phyloP scores from a whole-genome alignment of 2,888 invertebrate genomes.

The Dendrolimus pini region DNA sequence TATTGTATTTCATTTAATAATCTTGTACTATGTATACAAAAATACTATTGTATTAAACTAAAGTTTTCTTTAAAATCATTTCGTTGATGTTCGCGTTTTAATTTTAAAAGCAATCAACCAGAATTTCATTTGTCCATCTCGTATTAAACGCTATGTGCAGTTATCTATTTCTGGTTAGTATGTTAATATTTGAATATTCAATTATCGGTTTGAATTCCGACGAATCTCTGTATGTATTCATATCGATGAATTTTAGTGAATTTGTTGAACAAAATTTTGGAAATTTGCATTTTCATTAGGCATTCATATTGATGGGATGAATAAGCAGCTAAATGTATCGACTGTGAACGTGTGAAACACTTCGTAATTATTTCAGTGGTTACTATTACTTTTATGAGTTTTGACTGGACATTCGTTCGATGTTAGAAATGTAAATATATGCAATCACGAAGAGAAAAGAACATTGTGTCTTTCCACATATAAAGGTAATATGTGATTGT shows the following conservation, averaged over 20 bases:
- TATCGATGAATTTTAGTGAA: constrained; percentile 42
- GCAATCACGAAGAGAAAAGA: too few relatives aligned
- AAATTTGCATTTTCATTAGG: constrained; percentile 57
- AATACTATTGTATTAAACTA: too few relatives aligned
- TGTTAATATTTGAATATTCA: constrained; percentile 48
- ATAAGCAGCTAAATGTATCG: constrained; percentile 47
- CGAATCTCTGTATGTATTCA: constrained; percentile 29
- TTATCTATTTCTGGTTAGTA: constrained; percentile 12
- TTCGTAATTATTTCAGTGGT: constrained; percentile 22
- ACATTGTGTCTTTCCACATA: too few relatives aligned
- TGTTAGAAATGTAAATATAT: too few relatives aligned
- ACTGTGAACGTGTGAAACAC: constrained; percentile 29
- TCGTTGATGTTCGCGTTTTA: not conserved
- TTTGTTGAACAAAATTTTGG: constrained; percentile 49
- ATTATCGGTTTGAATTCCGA: constrained; percentile 33
- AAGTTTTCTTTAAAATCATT: too few relatives aligned
- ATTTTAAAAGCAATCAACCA: not conserved
- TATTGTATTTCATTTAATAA: too few relatives aligned
- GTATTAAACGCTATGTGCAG: not conserved
- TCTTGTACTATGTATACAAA: too few relatives aligned
- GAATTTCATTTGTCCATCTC: not conserved
- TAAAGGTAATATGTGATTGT: too few relatives aligned
- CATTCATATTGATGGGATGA: constrained; percentile 51
- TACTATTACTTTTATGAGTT: constrained; percentile 17
- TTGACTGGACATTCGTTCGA: too few relatives aligned